Percentiles rank a stretch among this genome's conserved stretches.
Conservation (phyloP, 2,888 invertebrate genomes). For the Perizoma flavofasciatum region DNA sequence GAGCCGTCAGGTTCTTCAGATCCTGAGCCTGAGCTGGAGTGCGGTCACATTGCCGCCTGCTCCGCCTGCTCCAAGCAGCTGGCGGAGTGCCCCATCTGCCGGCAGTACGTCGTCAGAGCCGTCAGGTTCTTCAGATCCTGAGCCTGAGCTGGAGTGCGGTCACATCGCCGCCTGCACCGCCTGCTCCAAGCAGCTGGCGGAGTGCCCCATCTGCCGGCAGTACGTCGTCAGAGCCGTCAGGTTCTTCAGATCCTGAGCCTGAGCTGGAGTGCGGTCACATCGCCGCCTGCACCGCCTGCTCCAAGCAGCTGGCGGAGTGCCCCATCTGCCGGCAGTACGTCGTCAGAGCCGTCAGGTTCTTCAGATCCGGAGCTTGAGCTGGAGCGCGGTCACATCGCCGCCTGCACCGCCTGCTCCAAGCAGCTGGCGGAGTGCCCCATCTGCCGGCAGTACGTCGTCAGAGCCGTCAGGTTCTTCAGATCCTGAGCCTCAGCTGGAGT, state of each 20-base stretch:
- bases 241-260: slow-evolving; percentile 91
- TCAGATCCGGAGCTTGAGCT: slow-evolving; percentile 89
- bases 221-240: slow-evolving; percentile 95
- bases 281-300: slow-evolving; percentile 94
- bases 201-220: slow-evolving; percentile 97
- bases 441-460: slow-evolving; percentile 95
- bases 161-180: slow-evolving; percentile 96
- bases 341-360: slow-evolving; percentile 94
- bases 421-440: slow-evolving; percentile 96
- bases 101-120: slow-evolving; percentile 95
- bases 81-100: slow-evolving; percentile 96
- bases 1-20: slow-evolving; percentile 95
- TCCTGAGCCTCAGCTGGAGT: slow-evolving; percentile 90
- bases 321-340: slow-evolving; percentile 97
- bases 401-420: slow-evolving; percentile 94
- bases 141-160: slow-evolving; percentile 90
- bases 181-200: slow-evolving; percentile 93
- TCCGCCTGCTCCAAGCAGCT: slow-evolving; percentile 93
- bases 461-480: slow-evolving; percentile 95
- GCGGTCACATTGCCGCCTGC: slow-evolving; percentile 97
- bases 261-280: slow-evolving; percentile 96
- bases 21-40: slow-evolving; percentile 90
- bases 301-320: slow-evolving; percentile 94
- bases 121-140: slow-evolving; percentile 95
- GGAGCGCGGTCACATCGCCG: slow-evolving; percentile 97